Conservation (phyloP, 2,888 invertebrate species). For the Clunio marinus region DNA sequence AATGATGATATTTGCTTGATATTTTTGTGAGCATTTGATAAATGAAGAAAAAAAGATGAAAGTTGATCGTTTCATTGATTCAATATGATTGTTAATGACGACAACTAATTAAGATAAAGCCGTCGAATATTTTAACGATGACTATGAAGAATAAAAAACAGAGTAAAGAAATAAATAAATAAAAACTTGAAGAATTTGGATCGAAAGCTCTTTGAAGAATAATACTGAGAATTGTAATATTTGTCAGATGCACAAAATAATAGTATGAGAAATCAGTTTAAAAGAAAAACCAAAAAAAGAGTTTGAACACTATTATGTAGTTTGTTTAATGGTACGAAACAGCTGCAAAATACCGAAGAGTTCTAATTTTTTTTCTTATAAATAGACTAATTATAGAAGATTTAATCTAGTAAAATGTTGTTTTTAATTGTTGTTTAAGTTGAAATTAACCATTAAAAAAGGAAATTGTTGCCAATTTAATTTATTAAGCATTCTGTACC, state of each 20-base stretch:
- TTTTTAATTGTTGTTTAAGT: slow-evolving; percentile 31
- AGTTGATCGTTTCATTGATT: too few species aligned
- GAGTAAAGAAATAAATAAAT: not conserved
- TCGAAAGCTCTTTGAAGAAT: not conserved
- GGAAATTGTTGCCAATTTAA: slow-evolving; percentile 1
- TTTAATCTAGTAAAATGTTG: slow-evolving; percentile 20
- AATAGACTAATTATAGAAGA: not conserved
- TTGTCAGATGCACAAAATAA: slow-evolving; percentile 14
- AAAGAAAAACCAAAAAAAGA: too few species aligned
- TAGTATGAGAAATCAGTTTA: not conserved
- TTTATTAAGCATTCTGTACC: too few species aligned
- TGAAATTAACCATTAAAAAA: slow-evolving; percentile 6
- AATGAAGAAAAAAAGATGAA: too few species aligned
- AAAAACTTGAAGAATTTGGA: not conserved
- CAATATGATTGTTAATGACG: not conserved
- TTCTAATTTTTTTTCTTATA: too few species aligned
- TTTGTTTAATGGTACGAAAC: too few species aligned
- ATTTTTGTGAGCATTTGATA: too few species aligned
- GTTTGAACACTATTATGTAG: too few species aligned
- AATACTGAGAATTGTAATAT: not conserved
- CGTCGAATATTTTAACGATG: not conserved
- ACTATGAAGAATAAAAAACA: not conserved
- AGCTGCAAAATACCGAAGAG: too few species aligned
- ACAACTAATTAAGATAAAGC: not conserved
- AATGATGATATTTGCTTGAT: too few species aligned